These are phyloP conservation scores for Branchinecta lindahli DNA, from an alignment of 1,140 invertebrate genomes.

Conservation along the genomic window DNA sequence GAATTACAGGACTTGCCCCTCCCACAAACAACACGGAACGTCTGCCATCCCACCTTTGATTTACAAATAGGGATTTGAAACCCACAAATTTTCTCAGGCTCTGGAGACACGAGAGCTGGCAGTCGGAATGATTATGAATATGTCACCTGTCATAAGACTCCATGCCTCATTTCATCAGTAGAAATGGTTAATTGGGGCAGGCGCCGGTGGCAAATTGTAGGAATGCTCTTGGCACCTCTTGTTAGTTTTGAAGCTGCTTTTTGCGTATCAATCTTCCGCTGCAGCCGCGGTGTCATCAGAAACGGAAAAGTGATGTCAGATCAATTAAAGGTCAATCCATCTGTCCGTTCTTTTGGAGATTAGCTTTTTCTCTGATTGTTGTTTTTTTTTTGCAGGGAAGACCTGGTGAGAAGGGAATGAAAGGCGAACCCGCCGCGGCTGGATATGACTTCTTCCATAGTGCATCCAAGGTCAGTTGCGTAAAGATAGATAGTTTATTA, in stretches of 20 bases:
- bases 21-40: too few species aligned
- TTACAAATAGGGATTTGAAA: too few species aligned
- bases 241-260: not conserved
- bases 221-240: not conserved
- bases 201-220: not conserved
- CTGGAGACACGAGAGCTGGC: too few species aligned
- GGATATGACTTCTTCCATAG: conserved; percentile 69
- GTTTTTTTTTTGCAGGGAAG: conserved; percentile 43
- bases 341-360: not conserved
- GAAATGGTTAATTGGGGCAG: too few species aligned
- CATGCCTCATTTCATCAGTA: too few species aligned
- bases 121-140: too few species aligned
- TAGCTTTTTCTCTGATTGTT: conserved; percentile 11
- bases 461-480: conserved; percentile 59
- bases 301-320: not conserved
- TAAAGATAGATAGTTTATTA: not conserved
- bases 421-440: conserved; percentile 65
- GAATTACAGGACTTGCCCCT: too few species aligned
- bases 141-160: too few species aligned
- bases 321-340: not conserved
- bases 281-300: not conserved
- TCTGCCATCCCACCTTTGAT: too few species aligned
- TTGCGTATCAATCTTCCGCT: not conserved
- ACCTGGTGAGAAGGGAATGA: conserved; percentile 70
- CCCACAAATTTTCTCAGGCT: too few species aligned